Percentiles rank a stretch among this genome's conserved stretches.
Conservation (phyloP, 2,797 vertebrate species). For the Gymnopithys bicolor region DNA sequence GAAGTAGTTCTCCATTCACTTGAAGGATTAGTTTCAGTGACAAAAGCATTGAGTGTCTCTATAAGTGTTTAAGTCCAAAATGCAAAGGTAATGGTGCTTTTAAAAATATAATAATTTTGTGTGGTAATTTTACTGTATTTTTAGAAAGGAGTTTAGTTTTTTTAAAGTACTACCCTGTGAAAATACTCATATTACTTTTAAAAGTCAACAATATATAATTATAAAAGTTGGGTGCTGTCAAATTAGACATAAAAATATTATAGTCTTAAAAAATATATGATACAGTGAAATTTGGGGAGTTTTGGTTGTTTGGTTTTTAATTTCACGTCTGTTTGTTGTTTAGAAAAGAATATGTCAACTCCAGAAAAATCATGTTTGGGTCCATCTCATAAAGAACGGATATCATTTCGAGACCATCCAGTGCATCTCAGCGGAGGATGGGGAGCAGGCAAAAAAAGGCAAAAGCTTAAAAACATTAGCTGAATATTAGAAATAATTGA, state of each 20-base stretch:
- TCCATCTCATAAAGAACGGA: slow-evolving; percentile 82
- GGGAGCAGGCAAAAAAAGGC: slow-evolving; percentile 89
- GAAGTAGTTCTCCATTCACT: background rate
- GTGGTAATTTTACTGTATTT: background rate
- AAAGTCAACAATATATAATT: background rate
- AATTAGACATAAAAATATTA: background rate
- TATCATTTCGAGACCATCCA: slow-evolving; percentile 89
- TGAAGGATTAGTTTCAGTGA: background rate
- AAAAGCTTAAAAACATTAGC: slow-evolving; percentile 76
- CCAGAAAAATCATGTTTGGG: slow-evolving; percentile 72
- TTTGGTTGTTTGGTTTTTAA: slow-evolving; percentile 8
- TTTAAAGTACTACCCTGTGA: background rate
- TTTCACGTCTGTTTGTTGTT: slow-evolving; percentile 63
- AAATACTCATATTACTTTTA: background rate
- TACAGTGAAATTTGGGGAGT: background rate
- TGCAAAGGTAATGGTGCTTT: background rate
- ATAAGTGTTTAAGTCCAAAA: background rate
- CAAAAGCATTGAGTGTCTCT: background rate
- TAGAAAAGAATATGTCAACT: slow-evolving; percentile 77
- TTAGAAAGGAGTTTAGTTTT: background rate
- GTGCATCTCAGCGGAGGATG: slow-evolving; percentile 87
- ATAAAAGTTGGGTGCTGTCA: background rate
- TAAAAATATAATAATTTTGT: background rate
- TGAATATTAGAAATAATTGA: background rate
- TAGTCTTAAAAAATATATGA: background rate